Base-by-base conservation (phyloP, 2,113 vertebrate genomes). In the Dipodomys spectabilis region DNA sequence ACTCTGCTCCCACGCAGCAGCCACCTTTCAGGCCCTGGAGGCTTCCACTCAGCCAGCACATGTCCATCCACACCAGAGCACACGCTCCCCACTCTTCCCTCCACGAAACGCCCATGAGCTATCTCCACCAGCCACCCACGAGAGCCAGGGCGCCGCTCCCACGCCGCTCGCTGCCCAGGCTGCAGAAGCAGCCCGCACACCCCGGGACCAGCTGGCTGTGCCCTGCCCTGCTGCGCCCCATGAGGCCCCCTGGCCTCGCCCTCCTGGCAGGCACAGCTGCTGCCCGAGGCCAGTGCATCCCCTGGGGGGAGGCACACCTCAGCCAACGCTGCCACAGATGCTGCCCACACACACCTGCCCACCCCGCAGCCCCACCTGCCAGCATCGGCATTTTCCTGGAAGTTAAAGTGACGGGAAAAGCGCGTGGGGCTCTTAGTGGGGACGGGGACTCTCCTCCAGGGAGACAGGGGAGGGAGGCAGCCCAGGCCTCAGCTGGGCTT, bases 391-490 rank as follows among this genome's bases (percentile, higher is more conserved):
- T 8, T 60, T 49, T 35, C 62, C 80, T 30, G 22, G 30, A n/a
- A 39, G 20, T 45, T 45, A 67, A 30, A 73, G 12, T 71, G 49
- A 20, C 18, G 3, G 75, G 27, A 69, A 64, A 90, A 11, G 2
- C 2, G 30, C 4, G 18, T 49, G 23, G 7, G 1, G 0, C 3
- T 28, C n/a, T 49, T n/a, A 35, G 2, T 4, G 80, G 83, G 20
- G 49, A n/a, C 1, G 5, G 0, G 6, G 6, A 62, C 60, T 53
- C 1, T 2, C 23, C 1, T 6, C 5, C 62, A 0, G 6, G 60
- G 64, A 64, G 30, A 35, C 27, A 65, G 10, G 25, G n/a, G 64
- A 6, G 15, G 23, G 49, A 11, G 32, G 35, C 15, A 44, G n/a
- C n/a, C 72, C 9, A 28, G 10, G 30, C 28, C 62, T 30, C 28